Percentiles rank a stretch among this genome's conserved stretches.
Conservation (phyloP, 2,888 invertebrate genomes). For the Parnassius mnemosyne region DNA sequence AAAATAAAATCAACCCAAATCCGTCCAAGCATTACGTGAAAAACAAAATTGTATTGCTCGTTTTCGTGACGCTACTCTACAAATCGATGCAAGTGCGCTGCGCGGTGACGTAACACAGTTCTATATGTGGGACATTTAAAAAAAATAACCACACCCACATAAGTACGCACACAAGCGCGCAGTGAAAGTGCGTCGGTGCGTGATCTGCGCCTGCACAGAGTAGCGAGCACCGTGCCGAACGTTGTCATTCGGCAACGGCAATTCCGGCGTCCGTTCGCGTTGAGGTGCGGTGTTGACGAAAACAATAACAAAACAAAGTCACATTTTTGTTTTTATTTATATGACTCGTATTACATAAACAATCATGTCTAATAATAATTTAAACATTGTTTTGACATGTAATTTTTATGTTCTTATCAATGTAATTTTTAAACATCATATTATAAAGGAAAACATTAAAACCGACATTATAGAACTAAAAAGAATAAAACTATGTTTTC, state of each 20-base stretch:
- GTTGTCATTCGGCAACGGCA: constrained; percentile 16
- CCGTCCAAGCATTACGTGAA: constrained; percentile 1
- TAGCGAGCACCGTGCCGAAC: constrained; percentile 18
- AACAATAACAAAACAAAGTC: too few relatives aligned
- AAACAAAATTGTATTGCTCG: constrained; percentile 45
- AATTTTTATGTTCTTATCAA: too few relatives aligned
- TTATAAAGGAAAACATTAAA: too few relatives aligned
- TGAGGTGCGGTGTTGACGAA: constrained; percentile 16
- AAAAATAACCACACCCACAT: constrained; percentile 60
- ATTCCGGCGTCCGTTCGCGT: constrained; percentile 15
- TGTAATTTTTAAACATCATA: too few relatives aligned
- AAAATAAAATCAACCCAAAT: background rate
- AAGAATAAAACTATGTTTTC: too few relatives aligned
- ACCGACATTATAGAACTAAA: too few relatives aligned
- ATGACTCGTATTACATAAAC: too few relatives aligned
- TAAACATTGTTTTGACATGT: too few relatives aligned
- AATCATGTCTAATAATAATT: too few relatives aligned
- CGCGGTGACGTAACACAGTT: constrained; percentile 62
- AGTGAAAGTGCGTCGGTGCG: constrained; percentile 63
- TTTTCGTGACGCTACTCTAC: constrained; percentile 46
- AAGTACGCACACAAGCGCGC: constrained; percentile 36
- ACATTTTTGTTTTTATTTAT: too few relatives aligned
- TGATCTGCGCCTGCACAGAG: constrained; percentile 32
- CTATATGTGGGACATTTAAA: constrained; percentile 72
- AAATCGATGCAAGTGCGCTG: constrained; percentile 44